Base-by-base conservation (phyloP, 1,140 invertebrate genomes). In the Wiebesia pumilae region DNA sequence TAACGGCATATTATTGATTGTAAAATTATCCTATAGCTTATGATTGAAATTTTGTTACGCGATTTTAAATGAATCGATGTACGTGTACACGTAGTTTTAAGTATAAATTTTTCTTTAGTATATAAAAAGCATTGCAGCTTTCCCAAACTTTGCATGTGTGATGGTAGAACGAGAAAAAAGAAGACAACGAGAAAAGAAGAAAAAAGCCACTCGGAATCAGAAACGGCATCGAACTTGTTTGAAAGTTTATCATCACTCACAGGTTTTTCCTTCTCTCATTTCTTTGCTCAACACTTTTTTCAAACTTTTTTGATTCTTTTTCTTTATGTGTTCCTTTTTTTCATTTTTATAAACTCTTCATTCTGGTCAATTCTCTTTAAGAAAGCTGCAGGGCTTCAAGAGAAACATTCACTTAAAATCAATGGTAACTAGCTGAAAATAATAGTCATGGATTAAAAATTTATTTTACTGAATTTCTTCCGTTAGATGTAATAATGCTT, bases 181-280 rank as follows among this genome's bases (percentile, higher is more conserved):
- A 71, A 43, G 16, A 54, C 35, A 43, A 54, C 30, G 33, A 62
- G 54, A 83, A 30, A 30, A 24, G 30, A 19, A 83, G 73, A 35
- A 58, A 67, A 71, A 71, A 19, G 77, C 69, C 47, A 69, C 38
- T 80, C 35, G 16, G 67, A 79, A 33, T 51, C 62, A 69, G 14
- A 51, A 54, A 73, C 65, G 62, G 71, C 65, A 73, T 87, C 81
- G 43, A 87, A 83, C 88, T 92, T 91, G 89, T 92, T 90, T 87
- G 81, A 87, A 92, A 92, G 90, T 92, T 92, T 91, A 90, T 91
- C 90, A 91, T 92, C 91, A 90, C 90, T 83, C 33, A 33, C 47
- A 58, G 71, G 3, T 38, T 40, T 14, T 75, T 43, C 69, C 16
- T 47, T 75, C 35, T n/a, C 58, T 71, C 47, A 14, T 58, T 58